Evolutionary conservation across 2,113 vertebrate species (phyloP).

Genomic region (Cololabis saira): DNA sequence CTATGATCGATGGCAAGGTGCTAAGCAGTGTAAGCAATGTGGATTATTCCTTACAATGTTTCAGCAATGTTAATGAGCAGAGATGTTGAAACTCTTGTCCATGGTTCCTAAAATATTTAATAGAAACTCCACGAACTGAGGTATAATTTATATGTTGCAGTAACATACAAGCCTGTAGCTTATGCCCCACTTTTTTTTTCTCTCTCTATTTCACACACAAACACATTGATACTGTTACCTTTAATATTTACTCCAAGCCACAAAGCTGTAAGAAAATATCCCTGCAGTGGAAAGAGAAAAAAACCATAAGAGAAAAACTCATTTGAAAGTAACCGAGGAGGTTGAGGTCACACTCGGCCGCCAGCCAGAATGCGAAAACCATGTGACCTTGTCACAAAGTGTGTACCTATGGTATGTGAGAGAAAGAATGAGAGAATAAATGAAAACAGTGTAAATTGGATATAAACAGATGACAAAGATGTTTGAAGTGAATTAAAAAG

Average conservation of each 20-base stretch:
- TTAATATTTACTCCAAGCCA: slow-evolving; percentile 46
- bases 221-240: slow-evolving; percentile 15
- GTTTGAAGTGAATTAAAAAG: neutral
- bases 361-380: slow-evolving; percentile 63
- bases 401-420: neutral
- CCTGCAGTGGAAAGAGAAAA: slow-evolving; percentile 50
- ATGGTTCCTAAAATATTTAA: slow-evolving; percentile 12
- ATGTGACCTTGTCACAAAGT: slow-evolving; percentile 26
- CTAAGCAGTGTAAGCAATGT: neutral
- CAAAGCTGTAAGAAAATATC: slow-evolving; percentile 44
- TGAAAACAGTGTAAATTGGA: slow-evolving; percentile 39
- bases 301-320: slow-evolving; percentile 58
- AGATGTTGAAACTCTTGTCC: neutral
- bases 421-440: neutral
- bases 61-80: slow-evolving; percentile 54
- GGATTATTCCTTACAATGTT: slow-evolving; percentile 28
- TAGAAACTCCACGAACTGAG: neutral
- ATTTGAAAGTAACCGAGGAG: slow-evolving; percentile 57
- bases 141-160: slow-evolving; percentile 12
- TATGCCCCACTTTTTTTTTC: neutral
- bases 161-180: slow-evolving; percentile 17
- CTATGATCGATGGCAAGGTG: slow-evolving; percentile 24
- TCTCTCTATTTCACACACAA: slow-evolving; percentile 10
- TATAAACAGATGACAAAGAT: slow-evolving; percentile 29
- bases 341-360: slow-evolving; percentile 37